Percentiles rank a stretch among this genome's conserved stretches.
These are phyloP conservation scores for Numenius phaeopus DNA, from an alignment of 2,797 vertebrate species.

Conservation along the genomic window DNA sequence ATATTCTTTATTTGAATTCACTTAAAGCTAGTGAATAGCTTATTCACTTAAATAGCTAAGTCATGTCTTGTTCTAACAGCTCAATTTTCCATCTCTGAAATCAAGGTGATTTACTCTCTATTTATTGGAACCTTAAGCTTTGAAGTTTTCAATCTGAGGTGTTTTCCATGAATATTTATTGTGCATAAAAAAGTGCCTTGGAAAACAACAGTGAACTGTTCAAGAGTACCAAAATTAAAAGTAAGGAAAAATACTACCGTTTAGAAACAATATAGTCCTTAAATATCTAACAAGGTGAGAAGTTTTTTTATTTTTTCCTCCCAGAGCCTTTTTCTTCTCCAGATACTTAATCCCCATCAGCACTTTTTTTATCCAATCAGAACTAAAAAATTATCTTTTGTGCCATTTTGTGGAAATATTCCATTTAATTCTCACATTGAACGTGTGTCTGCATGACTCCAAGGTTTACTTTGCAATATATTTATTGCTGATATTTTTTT, in stretches of 20 bases:
- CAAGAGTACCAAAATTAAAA: not conserved
- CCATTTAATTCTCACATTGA: not conserved
- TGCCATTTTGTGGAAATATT: not conserved
- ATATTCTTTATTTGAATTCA: not conserved
- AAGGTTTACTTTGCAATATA: not conserved
- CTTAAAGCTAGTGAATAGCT: not conserved
- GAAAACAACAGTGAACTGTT: not conserved
- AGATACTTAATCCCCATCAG: not conserved
- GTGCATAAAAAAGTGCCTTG: not conserved
- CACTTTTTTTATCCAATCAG: not conserved
- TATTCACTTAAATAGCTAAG: not conserved
- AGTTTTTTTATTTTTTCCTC: fast-evolving
- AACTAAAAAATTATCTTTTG: not conserved
- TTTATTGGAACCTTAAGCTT: not conserved
- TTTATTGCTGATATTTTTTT: not conserved
- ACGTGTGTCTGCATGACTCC: not conserved
- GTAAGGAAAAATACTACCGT: not conserved
- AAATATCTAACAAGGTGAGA: not conserved
- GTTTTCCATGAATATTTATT: not conserved
- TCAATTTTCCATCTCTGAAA: not conserved
- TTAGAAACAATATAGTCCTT: not conserved
- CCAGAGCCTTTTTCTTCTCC: not conserved
- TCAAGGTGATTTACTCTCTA: not conserved
- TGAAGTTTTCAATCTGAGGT: not conserved
- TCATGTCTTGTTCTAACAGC: not conserved